Evolutionary conservation across 2,797 vertebrate species (phyloP).

Genomic region (Amblyopsis hoosieri): DNA sequence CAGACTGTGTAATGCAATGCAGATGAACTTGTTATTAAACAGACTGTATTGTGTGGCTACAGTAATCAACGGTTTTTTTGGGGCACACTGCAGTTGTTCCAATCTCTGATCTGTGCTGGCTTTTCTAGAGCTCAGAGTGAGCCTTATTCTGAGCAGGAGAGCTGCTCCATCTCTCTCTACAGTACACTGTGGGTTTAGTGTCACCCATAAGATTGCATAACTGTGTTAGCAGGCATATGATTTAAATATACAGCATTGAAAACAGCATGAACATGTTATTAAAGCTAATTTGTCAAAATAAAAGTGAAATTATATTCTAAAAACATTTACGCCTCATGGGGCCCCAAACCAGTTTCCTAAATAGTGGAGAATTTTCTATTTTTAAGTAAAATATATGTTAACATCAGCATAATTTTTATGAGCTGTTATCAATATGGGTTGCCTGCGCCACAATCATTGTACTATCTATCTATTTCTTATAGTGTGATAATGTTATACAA

Average conservation of each 20-base stretch:
- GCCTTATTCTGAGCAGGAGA: constrained; percentile 52
- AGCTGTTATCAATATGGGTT: background rate
- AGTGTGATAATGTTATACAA: constrained; percentile 15
- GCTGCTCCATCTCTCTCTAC: constrained; percentile 36
- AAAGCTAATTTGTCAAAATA: no score
- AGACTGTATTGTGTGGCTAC: constrained; percentile 24
- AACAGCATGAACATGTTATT: no score
- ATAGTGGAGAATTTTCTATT: no score
- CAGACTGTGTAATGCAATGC: constrained; percentile 44
- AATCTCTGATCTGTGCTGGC: constrained; percentile 39
- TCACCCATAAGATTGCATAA: constrained; percentile 19
- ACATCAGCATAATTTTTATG: no score
- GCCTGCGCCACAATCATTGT: no score
- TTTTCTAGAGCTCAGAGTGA: constrained; percentile 52
- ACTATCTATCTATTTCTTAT: background rate
- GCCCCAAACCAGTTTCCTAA: no score
- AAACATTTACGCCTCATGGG: no score
- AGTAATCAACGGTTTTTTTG: constrained; percentile 34
- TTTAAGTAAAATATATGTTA: no score
- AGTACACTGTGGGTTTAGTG: constrained; percentile 17
- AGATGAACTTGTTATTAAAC: constrained; percentile 17
- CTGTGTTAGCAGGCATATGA: constrained; percentile 12
- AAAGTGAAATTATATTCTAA: no score
- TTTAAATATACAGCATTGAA: no score
- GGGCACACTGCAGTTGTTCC: constrained; percentile 58